Conservation (phyloP, 2,797 vertebrate genomes). For the Cercopithecus mitis region DNA sequence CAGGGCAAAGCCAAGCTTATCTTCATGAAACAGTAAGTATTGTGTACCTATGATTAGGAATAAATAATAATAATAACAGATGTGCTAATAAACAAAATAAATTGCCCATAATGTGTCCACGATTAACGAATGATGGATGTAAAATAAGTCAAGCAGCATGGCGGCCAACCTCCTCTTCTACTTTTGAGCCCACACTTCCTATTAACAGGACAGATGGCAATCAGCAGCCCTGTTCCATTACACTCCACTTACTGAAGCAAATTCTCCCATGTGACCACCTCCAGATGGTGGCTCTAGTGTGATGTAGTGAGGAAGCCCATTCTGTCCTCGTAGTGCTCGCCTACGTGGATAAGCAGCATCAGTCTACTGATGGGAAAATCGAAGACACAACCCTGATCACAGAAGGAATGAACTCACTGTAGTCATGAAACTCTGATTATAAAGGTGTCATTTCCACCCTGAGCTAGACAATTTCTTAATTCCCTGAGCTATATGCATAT, state of each 20-base stretch:
- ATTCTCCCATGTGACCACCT: background rate
- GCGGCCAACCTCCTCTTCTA: background rate
- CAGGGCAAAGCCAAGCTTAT: background rate
- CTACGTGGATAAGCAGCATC: too few relatives aligned
- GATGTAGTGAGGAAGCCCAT: rapidly evolving
- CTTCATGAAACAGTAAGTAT: background rate
- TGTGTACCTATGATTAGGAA: background rate
- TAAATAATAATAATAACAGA: background rate
- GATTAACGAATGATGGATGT: background rate
- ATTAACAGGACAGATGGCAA: background rate
- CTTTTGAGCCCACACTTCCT: background rate
- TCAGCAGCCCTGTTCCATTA: background rate
- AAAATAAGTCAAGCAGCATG: rapidly evolving
- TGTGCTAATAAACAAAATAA: background rate
- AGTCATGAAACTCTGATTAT: background rate
- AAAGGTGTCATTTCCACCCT: background rate
- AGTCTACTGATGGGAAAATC: background rate
- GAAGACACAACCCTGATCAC: background rate
- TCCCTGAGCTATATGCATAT: background rate
- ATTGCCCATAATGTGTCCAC: background rate
- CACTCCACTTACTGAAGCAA: background rate
- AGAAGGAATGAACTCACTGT: background rate
- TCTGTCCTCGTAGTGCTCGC: rapidly evolving
- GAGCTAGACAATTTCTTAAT: background rate
- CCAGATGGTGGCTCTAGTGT: background rate